Evolutionary conservation across 2,888 invertebrate genomes (phyloP).

Genomic region (Agrochola lychnidis): DNA sequence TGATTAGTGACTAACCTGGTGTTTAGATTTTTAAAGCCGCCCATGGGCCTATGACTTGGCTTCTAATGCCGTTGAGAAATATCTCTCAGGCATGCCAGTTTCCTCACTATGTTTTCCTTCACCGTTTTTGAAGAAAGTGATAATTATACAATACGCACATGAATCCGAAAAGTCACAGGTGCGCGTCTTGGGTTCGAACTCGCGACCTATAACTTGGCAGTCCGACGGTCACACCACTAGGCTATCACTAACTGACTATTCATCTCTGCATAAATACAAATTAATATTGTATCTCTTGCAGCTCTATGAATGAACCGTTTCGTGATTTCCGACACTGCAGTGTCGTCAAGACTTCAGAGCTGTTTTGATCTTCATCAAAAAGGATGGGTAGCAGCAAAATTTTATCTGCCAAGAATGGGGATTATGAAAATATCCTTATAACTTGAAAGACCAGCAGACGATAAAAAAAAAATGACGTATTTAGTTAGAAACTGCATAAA

Average conservation of each 20-base stretch:
- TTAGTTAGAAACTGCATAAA: not conserved
- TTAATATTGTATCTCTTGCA: constrained; percentile 17
- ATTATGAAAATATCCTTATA: constrained; percentile 6
- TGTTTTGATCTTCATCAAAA: constrained; percentile 31
- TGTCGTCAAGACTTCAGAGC: constrained; percentile 23
- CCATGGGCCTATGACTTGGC: too few species aligned
- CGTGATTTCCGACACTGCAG: constrained; percentile 40
- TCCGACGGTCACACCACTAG: too few species aligned
- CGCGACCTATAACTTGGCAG: too few species aligned
- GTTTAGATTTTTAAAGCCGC: not conserved
- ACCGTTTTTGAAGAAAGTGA: too few species aligned
- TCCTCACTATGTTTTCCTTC: too few species aligned
- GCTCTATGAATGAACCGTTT: constrained; percentile 34
- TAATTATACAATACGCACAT: too few species aligned
- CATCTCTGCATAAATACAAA: constrained; percentile 29
- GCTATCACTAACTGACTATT: not conserved
- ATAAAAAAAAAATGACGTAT: not conserved
- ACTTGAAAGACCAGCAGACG: not conserved
- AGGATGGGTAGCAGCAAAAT: constrained; percentile 13
- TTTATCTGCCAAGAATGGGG: not conserved
- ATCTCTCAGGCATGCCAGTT: too few species aligned
- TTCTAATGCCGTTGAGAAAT: too few species aligned
- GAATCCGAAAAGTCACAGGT: too few species aligned
- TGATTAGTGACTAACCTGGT: not conserved
- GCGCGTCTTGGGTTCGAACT: too few species aligned